Evolutionary conservation across 2,113 vertebrate genomes (phyloP).

Genomic region (Tor tambroides): DNA sequence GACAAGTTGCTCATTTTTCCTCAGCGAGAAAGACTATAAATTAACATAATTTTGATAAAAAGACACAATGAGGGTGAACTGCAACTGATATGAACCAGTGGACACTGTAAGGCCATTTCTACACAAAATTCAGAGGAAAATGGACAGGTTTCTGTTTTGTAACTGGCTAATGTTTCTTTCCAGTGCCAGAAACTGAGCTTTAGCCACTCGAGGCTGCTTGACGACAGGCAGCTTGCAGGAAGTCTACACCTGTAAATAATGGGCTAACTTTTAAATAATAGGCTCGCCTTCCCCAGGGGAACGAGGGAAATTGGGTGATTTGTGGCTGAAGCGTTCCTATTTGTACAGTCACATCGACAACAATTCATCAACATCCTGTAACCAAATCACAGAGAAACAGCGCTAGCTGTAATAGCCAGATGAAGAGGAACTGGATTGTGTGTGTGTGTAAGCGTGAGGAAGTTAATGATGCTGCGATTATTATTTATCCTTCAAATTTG

Average conservation of each 20-base stretch:
- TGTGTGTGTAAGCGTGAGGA: neutral
- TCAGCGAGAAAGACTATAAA: neutral
- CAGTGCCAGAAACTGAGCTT: neutral
- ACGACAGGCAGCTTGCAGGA: conserved; percentile 28
- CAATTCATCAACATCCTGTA: conserved; percentile 46
- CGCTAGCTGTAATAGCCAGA: conserved; percentile 1
- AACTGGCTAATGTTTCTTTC: neutral
- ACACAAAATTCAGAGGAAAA: neutral
- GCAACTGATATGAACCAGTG: neutral
- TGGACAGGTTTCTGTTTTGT: neutral
- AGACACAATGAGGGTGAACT: neutral
- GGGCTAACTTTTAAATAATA: conserved; percentile 33
- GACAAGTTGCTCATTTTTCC: neutral
- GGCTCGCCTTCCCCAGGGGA: neutral
- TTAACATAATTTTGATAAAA: neutral
- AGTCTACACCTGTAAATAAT: conserved; percentile 65
- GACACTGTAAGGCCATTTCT: neutral
- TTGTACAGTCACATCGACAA: conserved; percentile 21
- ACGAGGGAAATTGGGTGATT: conserved; percentile 26
- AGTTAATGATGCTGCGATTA: neutral
- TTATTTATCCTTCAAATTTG: conserved; percentile 17
- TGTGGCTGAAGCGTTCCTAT: conserved; percentile 27
- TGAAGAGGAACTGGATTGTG: conserved; percentile 13
- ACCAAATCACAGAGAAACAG: conserved; percentile 43
- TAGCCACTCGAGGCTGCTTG: conserved; percentile 6